phyloP scores from a whole-genome alignment of 1,140 invertebrate species.

The Psilanteris sp. region DNA sequence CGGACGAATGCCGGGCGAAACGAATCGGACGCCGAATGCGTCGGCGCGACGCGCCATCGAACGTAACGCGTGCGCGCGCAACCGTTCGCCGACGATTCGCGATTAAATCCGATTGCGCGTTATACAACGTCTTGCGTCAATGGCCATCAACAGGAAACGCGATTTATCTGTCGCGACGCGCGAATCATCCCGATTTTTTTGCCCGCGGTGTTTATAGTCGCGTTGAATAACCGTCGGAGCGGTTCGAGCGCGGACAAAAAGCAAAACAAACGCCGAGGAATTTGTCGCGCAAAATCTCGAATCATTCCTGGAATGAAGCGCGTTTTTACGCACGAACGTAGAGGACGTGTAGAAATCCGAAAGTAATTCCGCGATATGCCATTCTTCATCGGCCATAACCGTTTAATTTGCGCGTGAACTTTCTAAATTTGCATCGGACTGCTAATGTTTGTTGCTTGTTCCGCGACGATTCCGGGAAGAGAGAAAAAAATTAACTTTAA shows the following conservation, averaged over 20 bases:
- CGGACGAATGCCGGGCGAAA: too few species aligned
- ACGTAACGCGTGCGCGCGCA: too few species aligned
- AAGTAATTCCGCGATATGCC: background rate
- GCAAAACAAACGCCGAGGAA: too few species aligned
- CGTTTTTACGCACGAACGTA: background rate
- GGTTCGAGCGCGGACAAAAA: too few species aligned
- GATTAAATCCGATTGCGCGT: slow-evolving; percentile 14
- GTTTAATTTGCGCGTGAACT: background rate
- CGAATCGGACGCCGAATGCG: too few species aligned
- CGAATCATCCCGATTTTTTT: slow-evolving; percentile 9
- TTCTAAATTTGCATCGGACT: slow-evolving; percentile 1
- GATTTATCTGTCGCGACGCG: slow-evolving; percentile 4
- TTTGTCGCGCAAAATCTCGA: background rate
- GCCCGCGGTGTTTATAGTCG: background rate
- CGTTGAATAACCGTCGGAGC: slow-evolving; percentile 8
- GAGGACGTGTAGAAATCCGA: background rate
- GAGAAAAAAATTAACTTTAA: too few species aligned
- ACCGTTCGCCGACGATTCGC: slow-evolving; percentile 12
- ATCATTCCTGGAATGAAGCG: background rate
- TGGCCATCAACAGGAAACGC: background rate
- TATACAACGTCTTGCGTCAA: slow-evolving; percentile 17
- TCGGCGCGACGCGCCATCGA: too few species aligned
- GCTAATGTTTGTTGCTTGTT: background rate
- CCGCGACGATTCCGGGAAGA: too few species aligned
- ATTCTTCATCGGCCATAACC: background rate